Evolutionary conservation across 2,797 vertebrate species (phyloP), one percentile per base, ranked within the genome.

Genomic region (Poeciliopsis paucimaculata): DNA sequence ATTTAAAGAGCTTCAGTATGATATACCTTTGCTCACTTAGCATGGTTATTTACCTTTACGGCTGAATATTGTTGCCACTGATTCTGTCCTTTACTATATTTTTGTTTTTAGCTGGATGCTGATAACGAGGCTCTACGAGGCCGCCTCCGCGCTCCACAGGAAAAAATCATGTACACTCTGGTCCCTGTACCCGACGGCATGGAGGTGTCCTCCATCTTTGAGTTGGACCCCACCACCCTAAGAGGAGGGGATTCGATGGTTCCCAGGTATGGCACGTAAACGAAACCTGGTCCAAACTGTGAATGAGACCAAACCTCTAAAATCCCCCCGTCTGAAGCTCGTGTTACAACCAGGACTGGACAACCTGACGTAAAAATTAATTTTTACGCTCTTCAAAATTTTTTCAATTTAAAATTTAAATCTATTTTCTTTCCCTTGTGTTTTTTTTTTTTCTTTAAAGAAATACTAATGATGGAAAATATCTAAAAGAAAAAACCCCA

Each of bases 141-240:
- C 36, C 95, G 97, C 72, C 81, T 97, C 70, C 93, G 92, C 5
- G 95, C 95, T 0, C 89, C 96, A 41, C 98, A 96, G 78, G 98
- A 99, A 85, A 99, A 97, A 92, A 98, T 99, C 94, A 97, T 97
- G 7, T 99, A 98, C 80, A 98, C 97, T 0, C 91, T 99, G 93
- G 97, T 99, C 53, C 98, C 98, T 0, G 98, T 99, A 86, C 98
- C 98, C 0, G 98, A 99, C 77, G 98, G 98, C 80, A 99, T 97
- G 4, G 98, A 99, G 73, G 99, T 99, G 90, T 98, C 98, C 34
- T 99, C 98, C 85, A 99, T 99, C 87, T 99, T 99, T 90, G 98
- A 99, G 91, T 93, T 99, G 73, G 98, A 99, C 88, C 98, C 98
- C 0, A 99, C 98, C 75, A 99, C 98, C 1, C 93, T 99, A 77